Conservation (phyloP, 2,888 invertebrate species). For the Ecliptopera silaceata region DNA sequence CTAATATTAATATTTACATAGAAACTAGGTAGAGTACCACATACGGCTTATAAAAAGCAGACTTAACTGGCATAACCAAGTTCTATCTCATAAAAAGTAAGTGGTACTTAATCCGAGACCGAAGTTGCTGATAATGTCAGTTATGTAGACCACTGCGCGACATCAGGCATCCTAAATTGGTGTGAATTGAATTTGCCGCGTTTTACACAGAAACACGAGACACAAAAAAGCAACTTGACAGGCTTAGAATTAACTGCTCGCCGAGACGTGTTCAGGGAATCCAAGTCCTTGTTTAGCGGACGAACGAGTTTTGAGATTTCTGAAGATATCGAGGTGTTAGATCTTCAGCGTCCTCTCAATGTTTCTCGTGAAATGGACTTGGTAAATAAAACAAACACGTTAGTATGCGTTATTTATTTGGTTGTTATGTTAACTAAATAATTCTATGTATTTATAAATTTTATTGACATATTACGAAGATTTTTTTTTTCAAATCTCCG, state of each 20-base stretch:
- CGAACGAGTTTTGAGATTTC: slow-evolving; percentile 55
- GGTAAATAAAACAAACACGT: slow-evolving; percentile 24
- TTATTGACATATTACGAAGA: no score
- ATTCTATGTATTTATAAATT: no score
- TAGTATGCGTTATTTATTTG: slow-evolving; percentile 11
- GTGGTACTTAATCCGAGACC: slow-evolving; percentile 19
- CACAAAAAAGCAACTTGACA: slow-evolving; percentile 53
- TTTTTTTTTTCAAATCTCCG: no score
- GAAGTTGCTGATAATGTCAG: slow-evolving; percentile 25
- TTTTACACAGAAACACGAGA: slow-evolving; percentile 44
- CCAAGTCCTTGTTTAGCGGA: slow-evolving; percentile 55
- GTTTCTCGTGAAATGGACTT: slow-evolving; percentile 21
- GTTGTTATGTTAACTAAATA: slow-evolving; percentile 1
- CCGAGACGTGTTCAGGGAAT: slow-evolving; percentile 64
- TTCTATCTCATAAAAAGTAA: slow-evolving; percentile 27
- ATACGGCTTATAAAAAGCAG: slow-evolving; percentile 19
- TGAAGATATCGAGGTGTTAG: slow-evolving; percentile 48
- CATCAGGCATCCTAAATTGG: slow-evolving; percentile 40
- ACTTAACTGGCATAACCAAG: slow-evolving; percentile 16
- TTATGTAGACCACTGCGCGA: slow-evolving; percentile 28
- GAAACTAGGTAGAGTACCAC: slow-evolving; percentile 3
- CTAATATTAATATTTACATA: slow-evolving; percentile 30
- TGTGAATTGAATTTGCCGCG: slow-evolving; percentile 50
- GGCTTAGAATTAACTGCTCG: slow-evolving; percentile 60
- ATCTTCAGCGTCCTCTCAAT: slow-evolving; percentile 47